Conservation (phyloP, 1,140 invertebrate genomes). For the Latrodectus geometricus region DNA sequence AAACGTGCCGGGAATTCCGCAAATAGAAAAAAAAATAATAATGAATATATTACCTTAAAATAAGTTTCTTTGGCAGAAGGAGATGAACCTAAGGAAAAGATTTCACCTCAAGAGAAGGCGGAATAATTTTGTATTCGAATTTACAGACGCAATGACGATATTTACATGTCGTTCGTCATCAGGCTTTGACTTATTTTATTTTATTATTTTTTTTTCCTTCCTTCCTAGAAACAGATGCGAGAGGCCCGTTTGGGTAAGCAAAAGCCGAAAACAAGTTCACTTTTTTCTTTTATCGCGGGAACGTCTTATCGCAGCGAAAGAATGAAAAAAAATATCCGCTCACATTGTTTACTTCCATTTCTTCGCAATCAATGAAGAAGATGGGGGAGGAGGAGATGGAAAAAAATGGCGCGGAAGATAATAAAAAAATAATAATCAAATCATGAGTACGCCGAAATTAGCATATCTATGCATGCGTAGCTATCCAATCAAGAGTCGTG, state of each 20-base stretch:
- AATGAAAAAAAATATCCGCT: neutral
- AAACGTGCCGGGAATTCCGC: too few species aligned
- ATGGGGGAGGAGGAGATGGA: neutral
- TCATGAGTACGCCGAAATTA: slow-evolving; percentile 18
- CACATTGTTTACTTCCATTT: slow-evolving; percentile 42
- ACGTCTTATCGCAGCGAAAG: neutral
- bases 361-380: slow-evolving; percentile 2
- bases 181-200: slow-evolving; percentile 17
- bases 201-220: slow-evolving; percentile 20
- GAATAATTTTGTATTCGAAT: slow-evolving; percentile 17
- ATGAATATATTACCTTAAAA: too few species aligned
- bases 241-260: slow-evolving; percentile 33
- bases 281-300: slow-evolving; percentile 20
- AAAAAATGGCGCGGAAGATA: neutral
- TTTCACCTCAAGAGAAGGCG: neutral
- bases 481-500: slow-evolving; percentile 34
- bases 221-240: slow-evolving; percentile 47
- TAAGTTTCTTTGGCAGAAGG: too few species aligned
- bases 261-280: slow-evolving; percentile 30
- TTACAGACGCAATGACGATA: slow-evolving; percentile 37
- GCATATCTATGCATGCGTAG: slow-evolving; percentile 46
- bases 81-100: too few species aligned
- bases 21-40: too few species aligned
- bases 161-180: slow-evolving; percentile 56
- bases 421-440: slow-evolving; percentile 12